Evolutionary conservation across 1,140 invertebrate species (phyloP).

Genomic region (Aphelenchoides fujianensis): DNA sequence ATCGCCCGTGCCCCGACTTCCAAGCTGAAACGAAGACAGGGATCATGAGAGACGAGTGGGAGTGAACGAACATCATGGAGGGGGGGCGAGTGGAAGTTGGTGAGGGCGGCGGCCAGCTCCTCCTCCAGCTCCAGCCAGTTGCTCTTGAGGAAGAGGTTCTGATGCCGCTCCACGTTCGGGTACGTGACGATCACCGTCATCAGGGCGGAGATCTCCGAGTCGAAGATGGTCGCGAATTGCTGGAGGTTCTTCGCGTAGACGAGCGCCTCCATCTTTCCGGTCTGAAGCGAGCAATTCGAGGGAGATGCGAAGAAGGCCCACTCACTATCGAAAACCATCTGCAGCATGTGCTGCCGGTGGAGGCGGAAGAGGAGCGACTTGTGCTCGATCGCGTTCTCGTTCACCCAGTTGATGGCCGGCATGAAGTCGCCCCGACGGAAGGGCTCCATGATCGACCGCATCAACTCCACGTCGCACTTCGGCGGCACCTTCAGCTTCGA

Average conservation of each 20-base stretch:
- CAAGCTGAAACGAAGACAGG: no score
- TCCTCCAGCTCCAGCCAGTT: slow-evolving; percentile 46
- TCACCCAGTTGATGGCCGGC: slow-evolving; percentile 51
- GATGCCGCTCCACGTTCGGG: slow-evolving; percentile 29
- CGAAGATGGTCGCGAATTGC: slow-evolving; percentile 21
- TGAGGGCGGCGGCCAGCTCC: slow-evolving; percentile 31
- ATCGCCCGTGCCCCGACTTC: slow-evolving; percentile 47
- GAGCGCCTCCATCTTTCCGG: slow-evolving; percentile 31
- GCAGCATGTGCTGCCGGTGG: slow-evolving; percentile 47
- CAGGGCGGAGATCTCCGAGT: slow-evolving; percentile 26
- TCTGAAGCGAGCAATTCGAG: slow-evolving; percentile 29
- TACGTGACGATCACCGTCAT: slow-evolving; percentile 44
- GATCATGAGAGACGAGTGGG: not conserved
- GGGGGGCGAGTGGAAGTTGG: slow-evolving; percentile 24
- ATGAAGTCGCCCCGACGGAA: slow-evolving; percentile 37
- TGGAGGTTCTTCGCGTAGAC: slow-evolving; percentile 27
- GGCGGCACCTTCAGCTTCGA: slow-evolving; percentile 25
- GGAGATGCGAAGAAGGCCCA: not conserved
- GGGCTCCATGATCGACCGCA: slow-evolving; percentile 39
- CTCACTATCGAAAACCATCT: slow-evolving; percentile 30
- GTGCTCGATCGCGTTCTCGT: slow-evolving; percentile 34
- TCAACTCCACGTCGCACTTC: slow-evolving; percentile 26
- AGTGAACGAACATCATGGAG: slow-evolving; percentile 24
- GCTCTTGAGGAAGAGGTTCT: slow-evolving; percentile 43
- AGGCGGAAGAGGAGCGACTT: slow-evolving; percentile 40